These are phyloP conservation scores for Xestobium rufovillosum DNA, from an alignment of 2,888 invertebrate genomes.

Conservation along the genomic window DNA sequence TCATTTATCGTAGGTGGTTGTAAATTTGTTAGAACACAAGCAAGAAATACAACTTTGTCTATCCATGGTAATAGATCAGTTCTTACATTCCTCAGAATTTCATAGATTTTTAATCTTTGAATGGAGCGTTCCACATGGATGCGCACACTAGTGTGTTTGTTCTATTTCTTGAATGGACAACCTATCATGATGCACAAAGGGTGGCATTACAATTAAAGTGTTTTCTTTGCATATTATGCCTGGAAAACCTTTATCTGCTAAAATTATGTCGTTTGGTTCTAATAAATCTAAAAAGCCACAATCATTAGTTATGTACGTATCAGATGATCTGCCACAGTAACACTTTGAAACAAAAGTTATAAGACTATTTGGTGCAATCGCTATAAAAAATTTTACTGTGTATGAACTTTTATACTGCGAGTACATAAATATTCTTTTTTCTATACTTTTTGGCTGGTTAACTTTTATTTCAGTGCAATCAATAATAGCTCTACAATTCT, in stretches of 20 bases:
- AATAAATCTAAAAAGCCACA: slow-evolving; percentile 1
- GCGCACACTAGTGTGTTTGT: slow-evolving; percentile 7
- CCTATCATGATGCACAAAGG: slow-evolving; percentile 5
- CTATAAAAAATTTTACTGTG: slow-evolving; percentile 11
- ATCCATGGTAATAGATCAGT: background rate
- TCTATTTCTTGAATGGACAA: slow-evolving; percentile 6
- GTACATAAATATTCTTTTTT: slow-evolving; percentile 8
- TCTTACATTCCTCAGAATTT: background rate
- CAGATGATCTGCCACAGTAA: slow-evolving; percentile 10
- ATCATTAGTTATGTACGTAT: slow-evolving; percentile 10
- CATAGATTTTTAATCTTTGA: slow-evolving; percentile 1
- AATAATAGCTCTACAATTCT: slow-evolving; percentile 12
- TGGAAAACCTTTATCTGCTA: slow-evolving; percentile 7
- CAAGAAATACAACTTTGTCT: background rate
- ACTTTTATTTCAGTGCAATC: slow-evolving; percentile 13
- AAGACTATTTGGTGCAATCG: too few relatives aligned
- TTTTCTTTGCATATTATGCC: slow-evolving; percentile 2
- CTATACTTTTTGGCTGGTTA: slow-evolving; percentile 4
- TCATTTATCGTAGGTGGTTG: too few relatives aligned
- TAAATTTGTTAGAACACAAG: slow-evolving; percentile 8
- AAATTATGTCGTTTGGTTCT: background rate
- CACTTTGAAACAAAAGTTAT: slow-evolving; percentile 6
- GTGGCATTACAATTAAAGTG: slow-evolving; percentile 6
- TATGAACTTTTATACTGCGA: slow-evolving; percentile 8
- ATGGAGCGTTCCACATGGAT: slow-evolving; percentile 6